Evolutionary conservation across 2,113 vertebrate genomes (phyloP).

Genomic region (Podarcis muralis): DNA sequence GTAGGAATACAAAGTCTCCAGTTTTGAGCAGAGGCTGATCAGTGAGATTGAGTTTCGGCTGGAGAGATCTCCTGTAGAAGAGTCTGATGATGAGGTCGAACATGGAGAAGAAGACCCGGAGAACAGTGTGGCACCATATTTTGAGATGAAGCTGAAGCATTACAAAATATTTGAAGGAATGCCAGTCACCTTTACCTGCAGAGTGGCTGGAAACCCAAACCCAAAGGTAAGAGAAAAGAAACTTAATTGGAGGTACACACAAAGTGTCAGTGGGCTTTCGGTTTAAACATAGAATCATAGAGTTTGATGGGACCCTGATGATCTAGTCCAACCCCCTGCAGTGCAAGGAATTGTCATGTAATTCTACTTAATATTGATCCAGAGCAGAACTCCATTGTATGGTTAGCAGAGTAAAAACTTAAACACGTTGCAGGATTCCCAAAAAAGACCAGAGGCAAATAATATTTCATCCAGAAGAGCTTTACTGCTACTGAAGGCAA

Average conservation of each 20-base stretch:
- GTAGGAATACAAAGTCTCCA: constrained; percentile 98
- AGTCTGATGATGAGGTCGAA: constrained; percentile 88
- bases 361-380: no score
- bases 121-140: constrained; percentile 77
- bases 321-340: no score
- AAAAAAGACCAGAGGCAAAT: no score
- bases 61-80: constrained; percentile 93
- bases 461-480: not conserved
- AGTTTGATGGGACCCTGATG: no score
- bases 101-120: constrained; percentile 78
- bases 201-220: constrained; percentile 89
- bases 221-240: constrained; percentile 85
- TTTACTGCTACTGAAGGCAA: not conserved
- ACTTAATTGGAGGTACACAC: not conserved
- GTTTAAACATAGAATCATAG: not conserved
- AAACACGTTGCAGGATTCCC: no score
- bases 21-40: constrained; percentile 97
- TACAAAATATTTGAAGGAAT: constrained; percentile 97
- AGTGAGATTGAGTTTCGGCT: constrained; percentile 96
- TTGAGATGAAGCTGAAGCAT: constrained; percentile 92
- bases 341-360: no score
- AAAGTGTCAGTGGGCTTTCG: not conserved
- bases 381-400: no score
- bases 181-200: constrained; percentile 93
- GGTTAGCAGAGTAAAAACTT: no score